These are phyloP conservation scores for Crotalus helleri DNA, from an alignment of 2,113 vertebrate genomes.

Conservation along the genomic window DNA sequence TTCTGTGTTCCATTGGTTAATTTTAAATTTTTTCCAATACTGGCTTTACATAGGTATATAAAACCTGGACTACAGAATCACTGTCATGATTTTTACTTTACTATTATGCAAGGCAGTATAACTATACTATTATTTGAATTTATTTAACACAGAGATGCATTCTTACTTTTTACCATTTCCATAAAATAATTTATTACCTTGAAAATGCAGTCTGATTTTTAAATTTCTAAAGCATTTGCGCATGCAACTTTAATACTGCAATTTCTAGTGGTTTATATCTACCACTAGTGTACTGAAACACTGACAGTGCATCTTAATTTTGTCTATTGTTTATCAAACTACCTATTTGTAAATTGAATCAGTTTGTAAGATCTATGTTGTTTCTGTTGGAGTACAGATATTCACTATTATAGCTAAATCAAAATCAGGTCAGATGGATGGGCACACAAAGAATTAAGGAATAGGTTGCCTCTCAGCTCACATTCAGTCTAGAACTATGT, in stretches of 20 bases:
- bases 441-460: neutral
- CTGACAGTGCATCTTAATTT: conserved; percentile 40
- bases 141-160: neutral
- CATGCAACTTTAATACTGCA: neutral
- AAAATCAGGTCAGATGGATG: neutral
- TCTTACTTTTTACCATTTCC: conserved; percentile 16
- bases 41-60: conserved; percentile 24
- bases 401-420: neutral
- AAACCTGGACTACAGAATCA: conserved; percentile 26
- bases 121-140: conserved; percentile 23
- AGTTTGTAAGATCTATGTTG: neutral
- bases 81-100: conserved; percentile 26
- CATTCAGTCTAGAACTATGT: neutral
- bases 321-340: neutral
- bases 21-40: neutral
- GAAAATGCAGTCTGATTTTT: conserved; percentile 7
- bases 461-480: neutral
- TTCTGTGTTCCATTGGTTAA: conserved; percentile 31
- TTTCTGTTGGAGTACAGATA: neutral
- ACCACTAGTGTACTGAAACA: conserved; percentile 22
- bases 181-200: conserved; percentile 5
- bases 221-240: conserved; percentile 3
- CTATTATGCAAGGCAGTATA: conserved; percentile 28
- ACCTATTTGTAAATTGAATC: conserved; percentile 17
- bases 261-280: conserved; percentile 45